A percentile compares a stretch with the other conserved stretches of the same genome.
Conservation (phyloP, 2,113 vertebrate species). For the Muntiacus reevesi region DNA sequence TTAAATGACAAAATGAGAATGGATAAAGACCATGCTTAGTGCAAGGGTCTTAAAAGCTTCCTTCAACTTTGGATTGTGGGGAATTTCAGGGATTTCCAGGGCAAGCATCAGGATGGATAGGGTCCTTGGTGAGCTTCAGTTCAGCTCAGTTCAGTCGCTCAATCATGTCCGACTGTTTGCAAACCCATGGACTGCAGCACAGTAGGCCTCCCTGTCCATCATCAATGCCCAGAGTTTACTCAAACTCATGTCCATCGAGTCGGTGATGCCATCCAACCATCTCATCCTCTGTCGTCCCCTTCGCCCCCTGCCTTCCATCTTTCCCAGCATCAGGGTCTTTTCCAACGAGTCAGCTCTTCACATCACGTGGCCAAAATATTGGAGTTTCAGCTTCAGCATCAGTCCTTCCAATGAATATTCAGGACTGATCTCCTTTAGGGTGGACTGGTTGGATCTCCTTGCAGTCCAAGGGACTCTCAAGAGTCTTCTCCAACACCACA, state of each 20-base stretch:
- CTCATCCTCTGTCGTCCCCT: neutral
- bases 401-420: neutral
- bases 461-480: neutral
- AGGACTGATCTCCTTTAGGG: neutral
- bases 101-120: neutral
- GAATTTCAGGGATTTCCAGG: neutral
- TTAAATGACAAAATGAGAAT: neutral
- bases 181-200: accelerated
- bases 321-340: neutral
- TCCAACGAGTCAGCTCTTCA: neutral
- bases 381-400: neutral
- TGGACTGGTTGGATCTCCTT: neutral
- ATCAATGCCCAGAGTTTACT: neutral
- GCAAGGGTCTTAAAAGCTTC: neutral
- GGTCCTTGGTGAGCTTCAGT: neutral
- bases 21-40: neutral
- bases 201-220: neutral
- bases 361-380: neutral
- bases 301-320: neutral
- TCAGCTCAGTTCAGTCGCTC: neutral
- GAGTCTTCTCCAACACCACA: neutral
- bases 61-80: neutral
- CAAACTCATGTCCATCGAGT: neutral
- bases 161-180: accelerated
- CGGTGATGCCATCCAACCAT: neutral